Evolutionary conservation across 2,888 invertebrate genomes (phyloP).

Genomic region (Eremobia ochroleuca): DNA sequence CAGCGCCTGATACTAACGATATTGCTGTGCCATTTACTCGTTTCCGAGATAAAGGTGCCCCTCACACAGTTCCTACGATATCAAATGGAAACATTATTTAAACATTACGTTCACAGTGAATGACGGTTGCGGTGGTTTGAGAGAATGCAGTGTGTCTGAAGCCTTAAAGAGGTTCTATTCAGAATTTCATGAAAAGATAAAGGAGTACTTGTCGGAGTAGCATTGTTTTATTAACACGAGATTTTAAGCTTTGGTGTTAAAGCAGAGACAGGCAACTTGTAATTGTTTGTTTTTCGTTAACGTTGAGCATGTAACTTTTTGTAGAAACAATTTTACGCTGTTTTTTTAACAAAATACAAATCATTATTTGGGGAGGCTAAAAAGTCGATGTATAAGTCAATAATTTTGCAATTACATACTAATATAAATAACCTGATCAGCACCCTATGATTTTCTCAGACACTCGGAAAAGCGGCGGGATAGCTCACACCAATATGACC

Average conservation of each 20-base stretch:
- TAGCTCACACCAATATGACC: constrained; percentile 22
- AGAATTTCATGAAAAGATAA: constrained; percentile 61
- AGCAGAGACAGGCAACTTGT: constrained; percentile 19
- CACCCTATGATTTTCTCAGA: constrained; percentile 6
- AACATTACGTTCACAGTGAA: constrained; percentile 66
- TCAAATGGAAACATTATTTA: constrained; percentile 76
- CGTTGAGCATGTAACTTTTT: background rate
- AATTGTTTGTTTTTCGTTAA: constrained; percentile 40
- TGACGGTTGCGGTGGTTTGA: constrained; percentile 56
- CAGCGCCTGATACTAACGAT: constrained; percentile 80
- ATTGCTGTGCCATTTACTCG: constrained; percentile 81
- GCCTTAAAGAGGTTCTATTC: constrained; percentile 53
- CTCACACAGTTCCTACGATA: constrained; percentile 74
- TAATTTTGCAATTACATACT: background rate
- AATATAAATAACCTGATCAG: background rate
- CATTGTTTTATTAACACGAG: constrained; percentile 52
- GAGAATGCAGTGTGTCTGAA: constrained; percentile 56
- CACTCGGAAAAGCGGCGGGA: background rate
- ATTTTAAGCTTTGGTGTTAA: constrained; percentile 40
- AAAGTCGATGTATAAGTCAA: background rate
- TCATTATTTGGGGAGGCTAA: background rate
- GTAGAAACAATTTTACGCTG: background rate
- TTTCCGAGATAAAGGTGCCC: constrained; percentile 82
- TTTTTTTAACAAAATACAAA: too few species aligned
- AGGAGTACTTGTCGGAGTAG: constrained; percentile 33